phyloP scores from a whole-genome alignment of 2,888 invertebrate species.

The Anarsia innoxiella region DNA sequence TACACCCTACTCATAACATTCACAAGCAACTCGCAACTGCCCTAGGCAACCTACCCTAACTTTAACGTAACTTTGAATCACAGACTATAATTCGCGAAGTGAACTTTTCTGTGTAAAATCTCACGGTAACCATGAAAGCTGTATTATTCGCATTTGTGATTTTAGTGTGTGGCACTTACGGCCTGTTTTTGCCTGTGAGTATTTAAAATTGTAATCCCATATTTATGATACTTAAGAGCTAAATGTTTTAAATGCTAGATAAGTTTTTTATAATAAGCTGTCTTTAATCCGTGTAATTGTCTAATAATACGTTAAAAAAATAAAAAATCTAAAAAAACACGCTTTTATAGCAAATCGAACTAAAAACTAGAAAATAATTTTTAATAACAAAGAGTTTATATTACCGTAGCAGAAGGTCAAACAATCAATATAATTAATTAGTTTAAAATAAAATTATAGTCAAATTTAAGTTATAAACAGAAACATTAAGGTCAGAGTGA shows the following conservation, averaged over 20 bases:
- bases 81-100: constrained; percentile 38
- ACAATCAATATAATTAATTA: neutral
- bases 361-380: neutral
- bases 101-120: constrained; percentile 26
- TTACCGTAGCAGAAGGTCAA: neutral
- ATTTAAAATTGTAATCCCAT: constrained; percentile 10
- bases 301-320: no score
- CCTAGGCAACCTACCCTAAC: constrained; percentile 39
- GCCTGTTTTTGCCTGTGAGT: constrained; percentile 60
- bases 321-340: no score
- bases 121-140: constrained; percentile 42
- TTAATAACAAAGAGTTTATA: neutral
- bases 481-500: no score
- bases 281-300: no score
- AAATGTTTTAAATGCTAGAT: no score
- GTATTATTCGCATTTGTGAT: constrained; percentile 43
- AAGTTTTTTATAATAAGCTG: no score
- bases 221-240: no score
- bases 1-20: constrained; percentile 52
- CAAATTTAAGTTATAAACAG: neutral
- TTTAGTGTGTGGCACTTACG: constrained; percentile 44
- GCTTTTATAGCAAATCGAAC: no score
- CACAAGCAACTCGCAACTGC: constrained; percentile 50
- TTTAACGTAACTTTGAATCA: constrained; percentile 33
- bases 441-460: neutral